Evolutionary conservation across 1,140 invertebrate genomes (phyloP), one percentile per base, ranked within the genome.

Genomic region (Araneus ventricosus): DNA sequence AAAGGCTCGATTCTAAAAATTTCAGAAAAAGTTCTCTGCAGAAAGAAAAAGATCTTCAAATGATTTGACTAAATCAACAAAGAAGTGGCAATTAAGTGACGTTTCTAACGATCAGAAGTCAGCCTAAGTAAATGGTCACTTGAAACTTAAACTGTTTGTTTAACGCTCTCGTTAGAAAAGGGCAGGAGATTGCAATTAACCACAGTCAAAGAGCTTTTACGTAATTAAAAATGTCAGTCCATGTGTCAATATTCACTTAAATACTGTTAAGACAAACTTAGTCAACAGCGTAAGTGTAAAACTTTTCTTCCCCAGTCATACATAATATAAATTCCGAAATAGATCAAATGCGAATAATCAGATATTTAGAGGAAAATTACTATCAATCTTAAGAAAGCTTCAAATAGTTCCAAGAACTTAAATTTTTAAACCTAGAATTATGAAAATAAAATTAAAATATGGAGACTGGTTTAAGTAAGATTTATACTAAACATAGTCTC

Each of bases 171-270:
- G 61, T 2, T 87, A 67, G 22, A 22, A 30, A 39, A 61, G 85
- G 85, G 10, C 8, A 59, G 22, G 20, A n/a, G 39, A 57, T 52
- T 90, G 75, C 88, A 90, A 37, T 80, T 70, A 59, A 39, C 27
- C 45, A 45, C 88, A 34, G 45, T 57, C 45, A 80, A 82, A 57
- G 75, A 24, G 45, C 70, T 90, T 90, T 67, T 59, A 90, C 30
- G 75, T 80, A 90, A 80, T 80, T 90, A 90, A 80, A 90, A 90
- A 90, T 82, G 87, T 75, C 86, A 88, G 17, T 63, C 86, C 34
- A 39, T 45, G 34, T 45, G 41, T 88, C 87, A 88, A 75, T 39
- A 88, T 88, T 88, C 37, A 88, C 39, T 88, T 88, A 41, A 27
- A 88, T 22, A 8, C 63, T 27, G n/a, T 52, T 27, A 67, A 22